Percentiles rank a stretch among this genome's conserved stretches.
These are phyloP conservation scores for Chrosomus eos DNA, from an alignment of 2,797 vertebrate species.

Conservation along the genomic window DNA sequence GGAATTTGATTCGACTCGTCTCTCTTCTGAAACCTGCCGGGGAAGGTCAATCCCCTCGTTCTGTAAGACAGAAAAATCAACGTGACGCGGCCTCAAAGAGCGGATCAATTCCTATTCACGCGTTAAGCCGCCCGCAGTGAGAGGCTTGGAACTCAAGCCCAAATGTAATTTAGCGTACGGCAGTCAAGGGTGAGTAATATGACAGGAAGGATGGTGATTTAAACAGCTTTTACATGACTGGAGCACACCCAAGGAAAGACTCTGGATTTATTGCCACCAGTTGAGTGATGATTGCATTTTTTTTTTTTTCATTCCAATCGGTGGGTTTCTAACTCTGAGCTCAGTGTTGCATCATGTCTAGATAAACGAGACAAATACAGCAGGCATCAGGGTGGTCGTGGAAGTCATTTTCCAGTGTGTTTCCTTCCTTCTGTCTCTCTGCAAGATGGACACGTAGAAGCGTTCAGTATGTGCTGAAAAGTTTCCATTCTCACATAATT, in stretches of 20 bases:
- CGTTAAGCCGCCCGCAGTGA: constrained; percentile 63
- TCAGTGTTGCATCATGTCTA: constrained; percentile 79
- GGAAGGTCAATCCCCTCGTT: constrained; percentile 34
- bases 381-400: constrained; percentile 62
- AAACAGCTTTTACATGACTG: constrained; percentile 56
- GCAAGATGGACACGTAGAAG: constrained; percentile 24
- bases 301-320: constrained; percentile 21
- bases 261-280: constrained; percentile 60
- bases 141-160: constrained; percentile 55
- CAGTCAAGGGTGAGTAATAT: constrained; percentile 55
- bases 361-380: constrained; percentile 79
- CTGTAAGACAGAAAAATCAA: constrained; percentile 46
- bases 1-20: constrained; percentile 42
- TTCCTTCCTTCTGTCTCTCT: constrained; percentile 15
- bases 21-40: constrained; percentile 33
- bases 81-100: constrained; percentile 61
- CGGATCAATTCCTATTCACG: constrained; percentile 63
- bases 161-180: constrained; percentile 58
- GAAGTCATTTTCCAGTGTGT: constrained; percentile 43
- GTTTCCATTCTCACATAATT: constrained; percentile 27
- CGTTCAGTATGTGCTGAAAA: constrained; percentile 7
- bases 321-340: constrained; percentile 73
- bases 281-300: constrained; percentile 52
- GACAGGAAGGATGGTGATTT: constrained; percentile 63
- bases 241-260: constrained; percentile 57